Conservation (phyloP, 2,888 invertebrate genomes). For the Empis livida region DNA sequence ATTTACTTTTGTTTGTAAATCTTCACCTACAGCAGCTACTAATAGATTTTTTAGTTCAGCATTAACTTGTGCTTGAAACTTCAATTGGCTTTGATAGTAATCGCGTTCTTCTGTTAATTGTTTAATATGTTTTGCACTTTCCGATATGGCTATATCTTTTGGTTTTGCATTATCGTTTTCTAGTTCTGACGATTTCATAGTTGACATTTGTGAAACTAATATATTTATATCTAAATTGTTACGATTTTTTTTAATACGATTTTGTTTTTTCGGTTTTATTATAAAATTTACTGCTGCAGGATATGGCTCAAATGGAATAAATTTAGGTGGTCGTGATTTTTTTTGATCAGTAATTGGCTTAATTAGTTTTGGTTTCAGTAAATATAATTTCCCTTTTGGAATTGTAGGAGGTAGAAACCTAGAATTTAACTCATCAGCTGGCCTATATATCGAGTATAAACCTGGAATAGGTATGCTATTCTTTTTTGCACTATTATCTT, state of each 20-base stretch:
- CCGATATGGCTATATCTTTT: constrained; percentile 13
- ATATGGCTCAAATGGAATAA: constrained; percentile 81
- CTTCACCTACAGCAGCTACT: constrained; percentile 91
- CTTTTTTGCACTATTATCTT: neutral
- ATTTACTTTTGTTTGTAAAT: constrained; percentile 79
- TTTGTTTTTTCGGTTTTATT: constrained; percentile 27
- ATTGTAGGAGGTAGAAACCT: constrained; percentile 34
- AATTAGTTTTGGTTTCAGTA: constrained; percentile 48
- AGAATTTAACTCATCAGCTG: neutral
- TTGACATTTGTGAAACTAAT: constrained; percentile 57
- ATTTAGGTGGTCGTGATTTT: constrained; percentile 54
- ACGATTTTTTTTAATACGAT: constrained; percentile 21
- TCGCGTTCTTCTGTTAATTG: constrained; percentile 54
- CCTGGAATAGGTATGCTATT: neutral
- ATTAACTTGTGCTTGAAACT: constrained; percentile 81
- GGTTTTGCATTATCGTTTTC: constrained; percentile 34
- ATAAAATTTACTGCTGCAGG: constrained; percentile 74
- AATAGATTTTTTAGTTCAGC: constrained; percentile 82
- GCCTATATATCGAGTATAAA: neutral
- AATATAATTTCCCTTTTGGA: constrained; percentile 45
- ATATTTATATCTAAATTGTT: constrained; percentile 54
- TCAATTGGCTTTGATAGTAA: constrained; percentile 64
- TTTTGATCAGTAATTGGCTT: constrained; percentile 28
- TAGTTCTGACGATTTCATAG: constrained; percentile 50
- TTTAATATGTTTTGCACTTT: constrained; percentile 43